Percentiles rank a stretch among this genome's conserved stretches.
These are phyloP conservation scores for Minunthozetes semirufus DNA, from an alignment of 2,888 invertebrate genomes.

Conservation along the genomic window DNA sequence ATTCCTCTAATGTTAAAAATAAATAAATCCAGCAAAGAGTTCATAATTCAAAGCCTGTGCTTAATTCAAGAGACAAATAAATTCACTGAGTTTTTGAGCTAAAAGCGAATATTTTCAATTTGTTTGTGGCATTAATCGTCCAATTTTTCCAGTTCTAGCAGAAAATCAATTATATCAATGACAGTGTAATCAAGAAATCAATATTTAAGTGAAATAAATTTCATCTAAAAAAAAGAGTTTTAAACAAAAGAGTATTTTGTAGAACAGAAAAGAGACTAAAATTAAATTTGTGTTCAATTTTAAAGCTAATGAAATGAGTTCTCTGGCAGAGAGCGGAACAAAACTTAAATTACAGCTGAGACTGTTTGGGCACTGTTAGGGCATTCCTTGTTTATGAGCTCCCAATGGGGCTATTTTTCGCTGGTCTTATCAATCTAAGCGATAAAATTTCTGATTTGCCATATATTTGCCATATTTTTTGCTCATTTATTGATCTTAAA, in stretches of 20 bases:
- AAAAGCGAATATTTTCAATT: too few relatives aligned
- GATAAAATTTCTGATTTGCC: constrained; percentile 2
- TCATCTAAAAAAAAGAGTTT: neutral
- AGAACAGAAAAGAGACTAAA: neutral
- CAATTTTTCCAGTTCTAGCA: too few relatives aligned
- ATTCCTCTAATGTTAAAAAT: too few relatives aligned
- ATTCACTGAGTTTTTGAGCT: too few relatives aligned
- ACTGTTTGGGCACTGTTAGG: too few relatives aligned
- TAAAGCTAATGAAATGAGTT: neutral
- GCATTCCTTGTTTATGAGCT: neutral
- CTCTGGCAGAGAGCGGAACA: neutral
- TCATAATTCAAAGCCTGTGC: too few relatives aligned
- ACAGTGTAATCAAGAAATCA: neutral
- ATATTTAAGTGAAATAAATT: neutral
- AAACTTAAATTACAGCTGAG: neutral
- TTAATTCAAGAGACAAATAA: too few relatives aligned
- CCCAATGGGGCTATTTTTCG: neutral
- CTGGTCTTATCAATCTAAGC: neutral
- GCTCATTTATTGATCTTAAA: constrained; percentile 16
- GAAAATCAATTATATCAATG: neutral
- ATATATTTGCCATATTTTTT: neutral
- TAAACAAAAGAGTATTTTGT: neutral
- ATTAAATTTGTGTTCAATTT: neutral
- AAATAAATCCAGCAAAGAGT: too few relatives aligned
- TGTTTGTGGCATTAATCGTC: too few relatives aligned